These are phyloP conservation scores for Lagopus leucura DNA, from an alignment of 2,113 vertebrate genomes.

Conservation along the genomic window DNA sequence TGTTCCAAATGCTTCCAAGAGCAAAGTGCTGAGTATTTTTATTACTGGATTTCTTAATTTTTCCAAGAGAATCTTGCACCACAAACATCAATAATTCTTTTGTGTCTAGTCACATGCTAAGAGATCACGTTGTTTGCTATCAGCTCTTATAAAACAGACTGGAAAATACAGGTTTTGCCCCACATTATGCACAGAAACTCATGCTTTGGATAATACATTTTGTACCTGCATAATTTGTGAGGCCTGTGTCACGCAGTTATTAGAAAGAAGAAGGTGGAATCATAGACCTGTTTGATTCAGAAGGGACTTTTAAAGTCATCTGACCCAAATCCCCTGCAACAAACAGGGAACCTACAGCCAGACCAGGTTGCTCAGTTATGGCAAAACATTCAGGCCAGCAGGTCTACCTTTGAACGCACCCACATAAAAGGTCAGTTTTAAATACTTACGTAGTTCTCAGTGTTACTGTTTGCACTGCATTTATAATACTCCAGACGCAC, in stretches of 20 bases:
- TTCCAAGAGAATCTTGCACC: neutral
- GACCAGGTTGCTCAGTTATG: accelerated
- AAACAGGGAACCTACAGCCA: no score
- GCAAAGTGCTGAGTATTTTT: neutral
- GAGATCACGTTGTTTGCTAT: neutral
- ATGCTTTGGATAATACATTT: neutral
- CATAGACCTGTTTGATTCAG: no score
- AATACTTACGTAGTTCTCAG: conserved; percentile 87
- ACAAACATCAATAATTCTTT: conserved; percentile 21
- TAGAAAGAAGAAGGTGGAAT: neutral
- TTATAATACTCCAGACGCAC: conserved; percentile 88
- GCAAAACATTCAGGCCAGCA: neutral
- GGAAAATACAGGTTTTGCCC: conserved; percentile 9
- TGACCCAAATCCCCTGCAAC: no score
- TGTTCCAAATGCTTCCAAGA: neutral
- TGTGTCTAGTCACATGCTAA: neutral
- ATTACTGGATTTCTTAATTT: neutral
- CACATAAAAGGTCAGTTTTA: neutral
- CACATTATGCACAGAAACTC: neutral
- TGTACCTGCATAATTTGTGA: neutral
- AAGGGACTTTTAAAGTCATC: no score
- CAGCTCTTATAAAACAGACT: neutral
- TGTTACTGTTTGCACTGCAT: conserved; percentile 80
- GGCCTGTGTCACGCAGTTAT: neutral
- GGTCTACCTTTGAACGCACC: neutral